A percentile compares a stretch with the other conserved stretches of the same genome.
Conservation (phyloP, 2,113 vertebrate species). For the Pelobates fuscus region DNA sequence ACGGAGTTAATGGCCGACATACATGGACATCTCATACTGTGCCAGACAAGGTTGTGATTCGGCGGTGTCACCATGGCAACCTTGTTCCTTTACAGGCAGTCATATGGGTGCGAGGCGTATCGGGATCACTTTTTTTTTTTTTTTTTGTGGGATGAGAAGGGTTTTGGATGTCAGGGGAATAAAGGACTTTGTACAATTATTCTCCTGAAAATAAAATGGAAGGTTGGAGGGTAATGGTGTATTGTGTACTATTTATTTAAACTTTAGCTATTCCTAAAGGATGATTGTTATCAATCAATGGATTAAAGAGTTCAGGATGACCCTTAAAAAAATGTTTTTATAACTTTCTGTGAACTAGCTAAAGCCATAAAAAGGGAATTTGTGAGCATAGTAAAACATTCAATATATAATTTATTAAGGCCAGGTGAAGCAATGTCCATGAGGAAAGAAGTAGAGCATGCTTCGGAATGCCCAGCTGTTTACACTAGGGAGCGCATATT, state of each 20-base stretch:
- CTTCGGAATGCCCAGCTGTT: too few relatives aligned
- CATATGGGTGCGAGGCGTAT: background rate
- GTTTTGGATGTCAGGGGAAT: conserved; percentile 3
- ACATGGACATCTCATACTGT: background rate
- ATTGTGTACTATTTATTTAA: background rate
- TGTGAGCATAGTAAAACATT: too few relatives aligned
- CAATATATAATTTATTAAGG: too few relatives aligned
- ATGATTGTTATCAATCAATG: too few relatives aligned
- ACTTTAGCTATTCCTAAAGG: too few relatives aligned
- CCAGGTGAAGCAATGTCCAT: too few relatives aligned
- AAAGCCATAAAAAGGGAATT: too few relatives aligned
- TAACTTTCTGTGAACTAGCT: too few relatives aligned
- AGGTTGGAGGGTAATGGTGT: conserved; percentile 22
- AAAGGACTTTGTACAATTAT: background rate
- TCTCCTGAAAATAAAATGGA: conserved; percentile 34
- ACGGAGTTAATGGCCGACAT: background rate
- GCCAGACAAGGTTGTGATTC: background rate
- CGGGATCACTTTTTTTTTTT: background rate
- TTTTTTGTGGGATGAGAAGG: background rate
- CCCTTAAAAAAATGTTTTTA: too few relatives aligned
- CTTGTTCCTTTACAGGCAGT: conserved; percentile 1
- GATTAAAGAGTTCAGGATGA: too few relatives aligned
- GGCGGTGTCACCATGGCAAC: conserved; percentile 1
- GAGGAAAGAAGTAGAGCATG: too few relatives aligned
- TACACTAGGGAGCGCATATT: too few relatives aligned